Evolutionary conservation across 2,113 vertebrate species (phyloP), one percentile per base, ranked within the genome.

Genomic region (Panthera leo): DNA sequence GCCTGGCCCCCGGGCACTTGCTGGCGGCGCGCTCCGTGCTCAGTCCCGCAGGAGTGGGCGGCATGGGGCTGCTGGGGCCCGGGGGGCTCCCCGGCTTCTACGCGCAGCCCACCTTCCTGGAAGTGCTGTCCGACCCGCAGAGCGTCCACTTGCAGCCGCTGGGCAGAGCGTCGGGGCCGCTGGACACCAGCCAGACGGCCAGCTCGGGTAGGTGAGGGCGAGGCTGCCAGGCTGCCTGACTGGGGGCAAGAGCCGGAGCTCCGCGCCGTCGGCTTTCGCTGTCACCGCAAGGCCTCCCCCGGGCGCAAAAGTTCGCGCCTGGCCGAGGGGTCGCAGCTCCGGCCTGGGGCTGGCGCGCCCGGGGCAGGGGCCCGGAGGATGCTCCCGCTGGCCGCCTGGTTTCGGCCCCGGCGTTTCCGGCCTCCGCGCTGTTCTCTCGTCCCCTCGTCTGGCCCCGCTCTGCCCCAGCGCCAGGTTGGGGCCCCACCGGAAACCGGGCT

Each of bases 41-140:
- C 95, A 99, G 99, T 93, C 99, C 99, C 42, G 99, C 99, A 21
- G 99, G 99, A 25, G 98, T 99, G 96, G 99, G 99, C 61, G 98
- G 99, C 97, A 99, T 99, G 99, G 99, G 99, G 99, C 99, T 99
- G 98, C 98, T 99, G 97, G 99, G 99, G 36, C 99, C 99, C 21
- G 99, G 99, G 96, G 99, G 99, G 53, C 99, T 99, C 97, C 99
- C 99, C 29, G 99, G 99, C 93, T 99, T 99, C 99, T 99, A 99
- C 98, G 98, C 99, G 39, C 99, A 99, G 86, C 99, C 99, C 25
- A 99, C 99, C 80, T 99, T 99, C 98, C 97, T 99, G 95, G 99
- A 99, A 98, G 99, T 99, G 97, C 99, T 99, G 98, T 99, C 99
- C 96, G 99, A 99, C 75, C 99, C 99, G 31, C 99, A 99, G 84